Conservation (phyloP, 2,888 invertebrate genomes). For the Sipha maydis region DNA sequence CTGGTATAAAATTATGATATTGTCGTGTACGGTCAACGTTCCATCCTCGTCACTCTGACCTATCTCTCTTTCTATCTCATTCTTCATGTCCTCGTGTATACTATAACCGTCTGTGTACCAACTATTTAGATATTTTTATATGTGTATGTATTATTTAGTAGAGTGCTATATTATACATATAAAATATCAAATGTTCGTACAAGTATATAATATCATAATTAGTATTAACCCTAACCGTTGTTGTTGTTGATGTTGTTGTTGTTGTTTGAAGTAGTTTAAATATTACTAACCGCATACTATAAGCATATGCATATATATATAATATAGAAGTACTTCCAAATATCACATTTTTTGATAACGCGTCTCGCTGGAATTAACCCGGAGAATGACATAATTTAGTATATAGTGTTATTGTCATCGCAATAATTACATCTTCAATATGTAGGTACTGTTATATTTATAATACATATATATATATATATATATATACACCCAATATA, state of each 20-base stretch:
- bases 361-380: not conserved
- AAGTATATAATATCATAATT: not conserved
- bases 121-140: not conserved
- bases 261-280: conserved; percentile 60
- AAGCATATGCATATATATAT: not conserved
- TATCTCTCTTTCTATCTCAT: not conserved
- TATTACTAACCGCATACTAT: conserved; percentile 21
- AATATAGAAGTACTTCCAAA: not conserved
- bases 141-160: not conserved
- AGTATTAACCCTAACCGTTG: conserved; percentile 42
- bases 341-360: not conserved
- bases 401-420: not conserved
- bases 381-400: not conserved
- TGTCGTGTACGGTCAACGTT: not conserved
- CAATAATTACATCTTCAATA: not conserved
- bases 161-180: not conserved
- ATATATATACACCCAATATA: not conserved
- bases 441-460: not conserved
- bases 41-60: not conserved
- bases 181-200: not conserved
- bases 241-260: conserved; percentile 49
- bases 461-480: not conserved
- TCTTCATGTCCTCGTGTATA: not conserved
- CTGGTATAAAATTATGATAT: not conserved
- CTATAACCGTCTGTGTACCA: not conserved